These are phyloP conservation scores for Microtus obscurus DNA, from an alignment of 2,797 vertebrate species.

Conservation along the genomic window DNA sequence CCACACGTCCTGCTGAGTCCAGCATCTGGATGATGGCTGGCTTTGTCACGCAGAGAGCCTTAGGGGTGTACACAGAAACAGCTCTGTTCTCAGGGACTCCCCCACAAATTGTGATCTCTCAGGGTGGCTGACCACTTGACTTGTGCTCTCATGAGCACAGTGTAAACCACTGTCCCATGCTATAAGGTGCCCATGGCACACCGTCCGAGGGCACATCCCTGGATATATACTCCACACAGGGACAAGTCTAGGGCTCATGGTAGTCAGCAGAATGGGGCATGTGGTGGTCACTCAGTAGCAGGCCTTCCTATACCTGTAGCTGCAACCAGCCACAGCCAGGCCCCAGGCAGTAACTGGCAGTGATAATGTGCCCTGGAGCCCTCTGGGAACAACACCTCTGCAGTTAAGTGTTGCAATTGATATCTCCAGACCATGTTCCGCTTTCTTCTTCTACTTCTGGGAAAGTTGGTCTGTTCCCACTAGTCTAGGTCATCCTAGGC, in stretches of 20 bases:
- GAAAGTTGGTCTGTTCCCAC: neutral
- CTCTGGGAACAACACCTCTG: neutral
- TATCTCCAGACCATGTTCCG: accelerated
- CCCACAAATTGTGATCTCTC: neutral
- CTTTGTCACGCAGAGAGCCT: neutral
- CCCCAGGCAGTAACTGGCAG: neutral
- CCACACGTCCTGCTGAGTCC: neutral
- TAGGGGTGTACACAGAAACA: neutral
- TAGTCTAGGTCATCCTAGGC: no score
- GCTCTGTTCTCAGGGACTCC: neutral
- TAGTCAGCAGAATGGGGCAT: neutral
- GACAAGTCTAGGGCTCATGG: neutral
- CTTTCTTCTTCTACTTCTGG: neutral
- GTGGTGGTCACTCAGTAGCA: neutral
- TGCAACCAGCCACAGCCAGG: neutral
- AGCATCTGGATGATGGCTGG: neutral
- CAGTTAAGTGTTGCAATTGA: no score
- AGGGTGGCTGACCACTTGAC: neutral
- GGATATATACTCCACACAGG: neutral
- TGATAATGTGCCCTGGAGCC: accelerated
- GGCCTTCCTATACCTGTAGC: neutral
- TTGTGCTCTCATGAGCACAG: neutral
- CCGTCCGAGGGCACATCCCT: neutral
- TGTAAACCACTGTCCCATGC: neutral
- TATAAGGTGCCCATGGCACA: accelerated